Evolutionary conservation across 2,113 vertebrate species (phyloP).

Genomic region (Desmodus rotundus): DNA sequence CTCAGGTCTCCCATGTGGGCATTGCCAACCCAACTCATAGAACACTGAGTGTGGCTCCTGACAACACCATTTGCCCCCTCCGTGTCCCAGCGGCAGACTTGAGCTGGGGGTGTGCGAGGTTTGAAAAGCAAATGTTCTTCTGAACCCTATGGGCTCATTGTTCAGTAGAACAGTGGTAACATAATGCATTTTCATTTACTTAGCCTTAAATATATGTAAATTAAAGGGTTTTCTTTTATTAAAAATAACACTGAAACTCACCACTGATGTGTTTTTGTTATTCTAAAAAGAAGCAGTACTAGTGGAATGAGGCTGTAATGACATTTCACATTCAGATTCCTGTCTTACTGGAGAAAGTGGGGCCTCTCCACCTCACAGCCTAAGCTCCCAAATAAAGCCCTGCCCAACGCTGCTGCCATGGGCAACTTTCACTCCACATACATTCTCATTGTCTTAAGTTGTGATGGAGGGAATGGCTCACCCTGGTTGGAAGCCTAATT

Average conservation of each 20-base stretch:
- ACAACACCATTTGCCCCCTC: not conserved
- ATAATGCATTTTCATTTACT: conserved; percentile 85
- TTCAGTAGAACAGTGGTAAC: conserved; percentile 79
- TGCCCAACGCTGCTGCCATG: conserved; percentile 60
- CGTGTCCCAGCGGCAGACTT: conserved; percentile 41
- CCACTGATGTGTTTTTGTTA: conserved; percentile 84
- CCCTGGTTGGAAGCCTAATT: conserved; percentile 44
- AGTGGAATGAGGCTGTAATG: conserved; percentile 76
- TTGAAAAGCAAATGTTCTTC: conserved; percentile 76
- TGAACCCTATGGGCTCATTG: conserved; percentile 78
- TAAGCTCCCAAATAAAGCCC: conserved; percentile 37
- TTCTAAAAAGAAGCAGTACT: conserved; percentile 79
- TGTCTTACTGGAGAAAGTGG: conserved; percentile 73
- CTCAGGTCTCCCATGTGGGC: not conserved
- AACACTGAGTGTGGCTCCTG: not conserved
- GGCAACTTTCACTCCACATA: conserved; percentile 15
- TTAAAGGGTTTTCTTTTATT: conserved; percentile 86
- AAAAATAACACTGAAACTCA: conserved; percentile 81
- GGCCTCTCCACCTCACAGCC: conserved; percentile 67
- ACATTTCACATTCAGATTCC: conserved; percentile 80
- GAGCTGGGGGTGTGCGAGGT: conserved; percentile 62
- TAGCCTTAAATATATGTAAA: conserved; percentile 84
- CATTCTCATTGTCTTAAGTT: conserved; percentile 66
- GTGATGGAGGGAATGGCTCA: not conserved
- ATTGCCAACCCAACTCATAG: not conserved